Evolutionary conservation across 2,113 vertebrate genomes (phyloP).

Genomic region (Petromus typicus): DNA sequence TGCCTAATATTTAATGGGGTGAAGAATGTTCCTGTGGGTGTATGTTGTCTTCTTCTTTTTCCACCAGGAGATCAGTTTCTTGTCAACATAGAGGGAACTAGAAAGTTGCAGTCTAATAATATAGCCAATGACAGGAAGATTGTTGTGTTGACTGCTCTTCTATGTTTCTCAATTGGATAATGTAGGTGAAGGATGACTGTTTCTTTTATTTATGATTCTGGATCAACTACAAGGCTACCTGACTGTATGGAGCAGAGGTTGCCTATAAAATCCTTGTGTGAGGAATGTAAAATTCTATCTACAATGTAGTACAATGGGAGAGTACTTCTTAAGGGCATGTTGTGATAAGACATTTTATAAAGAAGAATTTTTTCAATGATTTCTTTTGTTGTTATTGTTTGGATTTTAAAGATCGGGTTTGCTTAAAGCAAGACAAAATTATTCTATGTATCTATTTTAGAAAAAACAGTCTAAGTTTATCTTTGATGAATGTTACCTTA

Average conservation of each 20-base stretch:
- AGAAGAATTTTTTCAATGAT: conserved; percentile 53
- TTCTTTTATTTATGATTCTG: conserved; percentile 71
- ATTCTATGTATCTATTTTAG: conserved; percentile 11
- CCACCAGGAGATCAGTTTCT: conserved; percentile 47
- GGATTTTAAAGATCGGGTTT: conserved; percentile 22
- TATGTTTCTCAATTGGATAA: conserved; percentile 69
- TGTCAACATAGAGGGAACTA: conserved; percentile 54
- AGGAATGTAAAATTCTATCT: conserved; percentile 7
- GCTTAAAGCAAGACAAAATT: conserved; percentile 45
- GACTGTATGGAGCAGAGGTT: conserved; percentile 34
- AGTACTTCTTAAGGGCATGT: conserved; percentile 66
- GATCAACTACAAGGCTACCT: conserved; percentile 61
- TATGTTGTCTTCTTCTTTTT: conserved; percentile 59
- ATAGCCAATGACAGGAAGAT: conserved; percentile 65
- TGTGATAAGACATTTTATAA: conserved; percentile 62
- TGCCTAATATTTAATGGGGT: conserved; percentile 42
- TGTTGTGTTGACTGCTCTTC: conserved; percentile 43
- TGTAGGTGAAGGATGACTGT: conserved; percentile 48
- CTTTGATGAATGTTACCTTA: conserved; percentile 22
- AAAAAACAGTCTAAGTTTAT: neutral
- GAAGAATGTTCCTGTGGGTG: neutral
- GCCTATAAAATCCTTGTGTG: conserved; percentile 58
- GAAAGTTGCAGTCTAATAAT: conserved; percentile 58
- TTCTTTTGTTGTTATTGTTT: conserved; percentile 65
- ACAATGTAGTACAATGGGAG: neutral